Evolutionary conservation across 2,797 vertebrate genomes (phyloP).

Genomic region (Phalloptychus januarius): DNA sequence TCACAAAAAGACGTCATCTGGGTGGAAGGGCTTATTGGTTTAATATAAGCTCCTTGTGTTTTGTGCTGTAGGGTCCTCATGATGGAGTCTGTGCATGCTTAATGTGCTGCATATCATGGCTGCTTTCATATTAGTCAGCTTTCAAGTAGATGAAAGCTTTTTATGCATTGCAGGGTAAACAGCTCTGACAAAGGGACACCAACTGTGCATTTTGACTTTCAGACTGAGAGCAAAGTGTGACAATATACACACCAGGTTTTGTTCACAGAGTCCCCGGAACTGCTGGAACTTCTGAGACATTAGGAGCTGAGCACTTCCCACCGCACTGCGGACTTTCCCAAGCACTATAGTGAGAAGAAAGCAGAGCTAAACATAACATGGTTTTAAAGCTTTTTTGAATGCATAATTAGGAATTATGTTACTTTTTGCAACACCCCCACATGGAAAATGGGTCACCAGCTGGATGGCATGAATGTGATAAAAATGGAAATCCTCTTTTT

Average conservation of each 20-base stretch:
- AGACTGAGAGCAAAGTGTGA: background rate
- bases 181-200: background rate
- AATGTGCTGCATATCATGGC: constrained; percentile 7
- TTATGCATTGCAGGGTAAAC: constrained; percentile 6
- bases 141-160: constrained; percentile 26
- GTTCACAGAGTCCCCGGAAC: constrained; percentile 97
- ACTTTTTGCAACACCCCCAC: background rate
- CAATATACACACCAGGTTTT: constrained; percentile 93
- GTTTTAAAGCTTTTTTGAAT: background rate
- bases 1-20: constrained; percentile 38
- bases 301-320: constrained; percentile 96
- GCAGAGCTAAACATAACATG: background rate
- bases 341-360: constrained; percentile 81
- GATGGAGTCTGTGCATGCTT: constrained; percentile 18
- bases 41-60: constrained; percentile 60
- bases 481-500: constrained; percentile 45
- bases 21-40: constrained; percentile 49
- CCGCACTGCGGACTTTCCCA: constrained; percentile 95
- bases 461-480: constrained; percentile 31
- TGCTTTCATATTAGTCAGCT: constrained; percentile 25
- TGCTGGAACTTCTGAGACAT: constrained; percentile 99
- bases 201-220: constrained; percentile 7
- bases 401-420: background rate
- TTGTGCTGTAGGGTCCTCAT: constrained; percentile 26
- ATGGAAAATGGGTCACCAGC: background rate